Conservation (phyloP, 2,113 vertebrate species). For the Dolichotis patagonum region DNA sequence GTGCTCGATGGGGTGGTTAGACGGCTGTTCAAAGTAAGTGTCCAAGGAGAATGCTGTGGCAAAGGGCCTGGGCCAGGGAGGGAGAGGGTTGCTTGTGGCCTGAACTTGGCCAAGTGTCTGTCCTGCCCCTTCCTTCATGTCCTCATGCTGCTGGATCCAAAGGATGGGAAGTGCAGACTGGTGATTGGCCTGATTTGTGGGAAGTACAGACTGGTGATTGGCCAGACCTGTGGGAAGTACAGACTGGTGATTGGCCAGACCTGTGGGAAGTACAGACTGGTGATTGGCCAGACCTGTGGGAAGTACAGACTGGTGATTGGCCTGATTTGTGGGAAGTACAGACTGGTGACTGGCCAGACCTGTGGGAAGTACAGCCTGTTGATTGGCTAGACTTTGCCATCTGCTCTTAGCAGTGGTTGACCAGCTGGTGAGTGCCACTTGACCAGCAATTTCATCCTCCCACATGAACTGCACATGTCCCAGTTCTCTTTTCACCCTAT, state of each 20-base stretch:
- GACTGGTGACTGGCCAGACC: not conserved
- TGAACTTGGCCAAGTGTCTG: not conserved
- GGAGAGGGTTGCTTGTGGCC: not conserved
- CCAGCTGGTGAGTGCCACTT: not conserved
- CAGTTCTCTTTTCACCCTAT: not conserved
- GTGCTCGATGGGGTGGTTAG: conserved; percentile 97
- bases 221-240: not conserved
- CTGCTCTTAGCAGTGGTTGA: not conserved
- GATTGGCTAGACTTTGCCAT: not conserved
- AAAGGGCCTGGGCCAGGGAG: not conserved
- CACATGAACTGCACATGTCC: not conserved
- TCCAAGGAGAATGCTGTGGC: not conserved
- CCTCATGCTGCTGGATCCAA: not conserved
- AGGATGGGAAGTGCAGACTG: not conserved
- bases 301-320: not conserved
- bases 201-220: not conserved
- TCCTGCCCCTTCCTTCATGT: not conserved
- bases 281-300: not conserved
- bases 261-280: not conserved
- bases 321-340: not conserved
- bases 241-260: not conserved
- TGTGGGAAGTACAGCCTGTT: not conserved
- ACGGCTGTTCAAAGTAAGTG: conserved; percentile 95
- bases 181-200: not conserved
- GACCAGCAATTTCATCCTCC: not conserved